Evolutionary conservation across 1,140 invertebrate species (phyloP).

Genomic region (Drosophila pseudoobscura): DNA sequence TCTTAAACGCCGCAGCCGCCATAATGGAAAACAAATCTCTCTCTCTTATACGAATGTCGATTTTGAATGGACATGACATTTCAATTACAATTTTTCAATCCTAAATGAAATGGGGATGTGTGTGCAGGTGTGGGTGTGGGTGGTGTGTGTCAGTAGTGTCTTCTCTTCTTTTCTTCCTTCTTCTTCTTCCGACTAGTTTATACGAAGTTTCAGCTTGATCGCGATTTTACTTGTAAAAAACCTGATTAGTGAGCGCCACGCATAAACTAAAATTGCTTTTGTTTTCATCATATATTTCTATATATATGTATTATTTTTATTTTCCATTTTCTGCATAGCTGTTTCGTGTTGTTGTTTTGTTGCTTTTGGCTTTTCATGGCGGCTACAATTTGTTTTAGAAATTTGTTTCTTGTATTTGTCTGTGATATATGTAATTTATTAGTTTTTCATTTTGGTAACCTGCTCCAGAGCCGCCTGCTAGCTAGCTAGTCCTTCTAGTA

Average conservation of each 20-base stretch:
- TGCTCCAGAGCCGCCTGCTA: constrained; percentile 17
- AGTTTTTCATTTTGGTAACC: constrained; percentile 54
- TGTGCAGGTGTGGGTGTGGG: constrained; percentile 2
- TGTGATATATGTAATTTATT: constrained; percentile 51
- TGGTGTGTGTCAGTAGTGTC: constrained; percentile 4
- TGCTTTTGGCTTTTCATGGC: constrained; percentile 72
- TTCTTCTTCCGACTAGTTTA: constrained; percentile 30
- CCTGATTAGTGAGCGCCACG: constrained; percentile 40
- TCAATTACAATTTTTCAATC: constrained; percentile 18
- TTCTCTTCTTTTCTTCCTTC: not conserved
- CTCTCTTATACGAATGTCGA: constrained; percentile 1
- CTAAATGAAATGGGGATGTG: constrained; percentile 6
- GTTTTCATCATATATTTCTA: constrained; percentile 44
- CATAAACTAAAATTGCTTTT: constrained; percentile 59
- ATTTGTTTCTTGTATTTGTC: constrained; percentile 32
- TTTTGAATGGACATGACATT: constrained; percentile 13
- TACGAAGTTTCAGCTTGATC: constrained; percentile 32
- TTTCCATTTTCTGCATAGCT: constrained; percentile 39
- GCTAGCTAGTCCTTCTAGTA: not conserved
- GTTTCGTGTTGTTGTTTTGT: constrained; percentile 56
- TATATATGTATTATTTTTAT: constrained; percentile 51
- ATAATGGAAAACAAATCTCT: constrained; percentile 13
- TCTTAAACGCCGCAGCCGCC: constrained; percentile 10
- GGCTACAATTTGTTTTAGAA: constrained; percentile 32
- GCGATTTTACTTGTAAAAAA: constrained; percentile 32